These are phyloP conservation scores for Poeciliopsis turrubarensis DNA, from an alignment of 2,113 vertebrate genomes.

Conservation along the genomic window DNA sequence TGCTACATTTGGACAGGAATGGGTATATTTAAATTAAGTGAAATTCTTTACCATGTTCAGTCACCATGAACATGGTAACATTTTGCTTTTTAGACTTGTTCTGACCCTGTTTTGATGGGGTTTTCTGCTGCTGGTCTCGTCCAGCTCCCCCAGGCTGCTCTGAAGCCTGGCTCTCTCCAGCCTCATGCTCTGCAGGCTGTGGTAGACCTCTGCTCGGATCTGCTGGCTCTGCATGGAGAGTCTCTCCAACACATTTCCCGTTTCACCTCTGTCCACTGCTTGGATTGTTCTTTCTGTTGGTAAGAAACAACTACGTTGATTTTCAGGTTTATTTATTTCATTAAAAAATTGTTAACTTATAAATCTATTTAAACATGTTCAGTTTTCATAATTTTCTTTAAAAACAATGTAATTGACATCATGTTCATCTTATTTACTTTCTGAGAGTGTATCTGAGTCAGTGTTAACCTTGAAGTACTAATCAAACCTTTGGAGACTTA, in stretches of 20 bases:
- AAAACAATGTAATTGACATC: too few species aligned
- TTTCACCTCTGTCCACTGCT: constrained; percentile 13
- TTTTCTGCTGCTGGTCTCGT: constrained; percentile 6
- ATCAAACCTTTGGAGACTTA: background rate
- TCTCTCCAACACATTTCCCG: constrained; percentile 62
- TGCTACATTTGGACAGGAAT: too few species aligned
- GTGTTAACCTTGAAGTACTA: background rate
- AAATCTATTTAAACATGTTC: background rate
- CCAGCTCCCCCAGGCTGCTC: constrained; percentile 65
- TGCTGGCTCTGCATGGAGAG: constrained; percentile 83
- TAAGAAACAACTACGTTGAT: constrained; percentile 6
- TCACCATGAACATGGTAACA: background rate
- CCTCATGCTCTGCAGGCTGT: constrained; percentile 86
- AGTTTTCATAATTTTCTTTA: background rate
- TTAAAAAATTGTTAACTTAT: background rate
- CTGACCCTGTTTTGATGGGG: constrained; percentile 28
- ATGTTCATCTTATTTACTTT: too few species aligned
- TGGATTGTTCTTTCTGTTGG: constrained; percentile 41
- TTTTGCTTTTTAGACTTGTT: background rate
- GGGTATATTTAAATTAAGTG: too few species aligned
- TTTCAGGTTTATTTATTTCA: background rate
- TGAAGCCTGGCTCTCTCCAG: constrained; percentile 81
- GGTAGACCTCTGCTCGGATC: constrained; percentile 79
- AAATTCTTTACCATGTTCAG: too few species aligned
- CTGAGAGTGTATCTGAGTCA: background rate